Evolutionary conservation across 1,140 invertebrate species (phyloP), one percentile per base, ranked within the genome.

Genomic region (Drosophila sproati): DNA sequence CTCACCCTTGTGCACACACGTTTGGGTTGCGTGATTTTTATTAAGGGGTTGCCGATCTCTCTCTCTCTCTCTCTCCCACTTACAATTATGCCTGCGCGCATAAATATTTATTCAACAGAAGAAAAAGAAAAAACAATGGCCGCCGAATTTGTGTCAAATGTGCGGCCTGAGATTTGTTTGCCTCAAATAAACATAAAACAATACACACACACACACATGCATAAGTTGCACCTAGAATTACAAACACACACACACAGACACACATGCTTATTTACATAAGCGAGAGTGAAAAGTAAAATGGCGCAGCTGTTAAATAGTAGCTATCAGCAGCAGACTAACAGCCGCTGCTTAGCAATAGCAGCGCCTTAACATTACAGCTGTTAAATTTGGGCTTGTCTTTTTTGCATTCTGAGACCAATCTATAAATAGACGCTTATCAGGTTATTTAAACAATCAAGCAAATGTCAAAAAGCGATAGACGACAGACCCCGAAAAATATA

Each of bases 61-160:
- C 35, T 39, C 20, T 28, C 12, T n/a, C 3, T 4, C 31, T 32
- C 54, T 7, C 29, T 12, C 28, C 29, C 45, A 3, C 48, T 50
- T n/a, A 52, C 61, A 76, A 82, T 77, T 71, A 79, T 78, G 52
- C 48, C 31, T 39, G 48, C 45, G 29, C 43, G 78, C 63, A 87
- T 78, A 86, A 86, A 86, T 85, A 85, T 86, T 81, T 85, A 71
- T 62, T 52, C 62, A 4, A 41, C 67, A 55, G 20, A 20, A 20
- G 20, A 70, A 60, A 50, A 37, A 56, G 48, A 47, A 73, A 34
- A 31, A 69, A 63, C 69, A 68, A 56, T 72, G 29, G 54, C 72
- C 72, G 64, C 61, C 67, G 69, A 83, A 87, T 77, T 78, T 88
- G 83, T 87, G 82, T 87, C 82, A 87, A 87, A 88, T 88, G 79